Conservation (phyloP, 2,113 vertebrate species). For the Tricholaema leucomelas region DNA sequence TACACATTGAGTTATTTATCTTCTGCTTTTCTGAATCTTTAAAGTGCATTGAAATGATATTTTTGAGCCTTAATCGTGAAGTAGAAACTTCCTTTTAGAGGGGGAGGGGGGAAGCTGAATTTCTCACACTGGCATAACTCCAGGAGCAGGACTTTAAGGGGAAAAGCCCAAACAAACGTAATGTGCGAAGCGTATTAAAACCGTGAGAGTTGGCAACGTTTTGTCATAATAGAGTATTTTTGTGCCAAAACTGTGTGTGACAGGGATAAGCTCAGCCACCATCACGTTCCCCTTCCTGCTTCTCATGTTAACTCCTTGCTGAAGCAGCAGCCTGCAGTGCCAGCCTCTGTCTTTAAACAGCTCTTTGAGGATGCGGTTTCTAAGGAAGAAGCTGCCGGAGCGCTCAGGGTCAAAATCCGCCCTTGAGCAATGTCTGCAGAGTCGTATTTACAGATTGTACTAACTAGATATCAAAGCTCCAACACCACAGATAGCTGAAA, state of each 20-base stretch:
- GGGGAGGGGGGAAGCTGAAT: fast-evolving
- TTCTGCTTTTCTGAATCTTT: neutral
- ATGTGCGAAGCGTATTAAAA: neutral
- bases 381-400: neutral
- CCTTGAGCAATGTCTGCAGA: constrained; percentile 35
- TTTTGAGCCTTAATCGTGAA: constrained; percentile 21
- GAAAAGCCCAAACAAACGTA: constrained; percentile 18
- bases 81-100: neutral
- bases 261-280: constrained; percentile 3
- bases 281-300: neutral
- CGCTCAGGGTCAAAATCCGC: constrained; percentile 28
- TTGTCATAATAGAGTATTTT: constrained; percentile 19
- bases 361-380: neutral
- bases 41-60: neutral
- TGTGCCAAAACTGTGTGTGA: constrained; percentile 35
- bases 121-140: neutral
- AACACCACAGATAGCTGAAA: constrained; percentile 1
- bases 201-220: neutral
- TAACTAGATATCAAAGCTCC: constrained; percentile 52
- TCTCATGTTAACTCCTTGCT: neutral
- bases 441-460: constrained; percentile 16
- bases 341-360: neutral
- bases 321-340: neutral
- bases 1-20: neutral
- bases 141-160: neutral